Conservation (phyloP, 2,113 vertebrate genomes). For the Chloropsis cyanopogon region DNA sequence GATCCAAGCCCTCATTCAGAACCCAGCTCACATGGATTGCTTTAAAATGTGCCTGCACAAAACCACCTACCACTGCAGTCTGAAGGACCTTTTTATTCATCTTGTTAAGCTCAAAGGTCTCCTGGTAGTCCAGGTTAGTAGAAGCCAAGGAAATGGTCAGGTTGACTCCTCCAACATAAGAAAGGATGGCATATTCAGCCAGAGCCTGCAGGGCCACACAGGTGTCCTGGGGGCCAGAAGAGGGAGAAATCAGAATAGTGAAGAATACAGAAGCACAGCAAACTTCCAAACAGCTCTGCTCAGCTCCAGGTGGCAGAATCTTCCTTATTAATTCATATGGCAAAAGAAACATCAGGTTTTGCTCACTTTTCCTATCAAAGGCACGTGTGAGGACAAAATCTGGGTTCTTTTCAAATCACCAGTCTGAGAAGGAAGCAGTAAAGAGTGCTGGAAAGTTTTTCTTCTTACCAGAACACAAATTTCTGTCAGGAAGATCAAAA, state of each 20-base stretch:
- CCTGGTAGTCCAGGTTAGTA: conserved; percentile 93
- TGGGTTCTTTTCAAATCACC: neutral
- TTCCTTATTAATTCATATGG: neutral
- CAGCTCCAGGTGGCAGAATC: neutral
- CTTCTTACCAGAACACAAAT: neutral
- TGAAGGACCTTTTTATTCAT: conserved; percentile 90
- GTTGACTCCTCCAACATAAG: conserved; percentile 87
- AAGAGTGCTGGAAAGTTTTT: neutral
- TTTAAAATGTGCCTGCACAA: neutral
- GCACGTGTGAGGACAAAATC: neutral
- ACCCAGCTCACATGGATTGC: accelerated
- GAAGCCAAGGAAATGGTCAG: conserved; percentile 93
- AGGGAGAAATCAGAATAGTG: neutral
- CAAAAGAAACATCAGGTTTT: neutral
- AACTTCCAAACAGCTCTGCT: neutral
- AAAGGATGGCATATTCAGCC: conserved; percentile 92
- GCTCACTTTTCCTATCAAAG: neutral
- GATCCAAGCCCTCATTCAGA: neutral
- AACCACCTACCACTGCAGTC: conserved; percentile 78
- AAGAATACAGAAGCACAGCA: neutral
- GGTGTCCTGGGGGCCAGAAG: conserved; percentile 79
- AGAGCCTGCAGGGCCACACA: conserved; percentile 92
- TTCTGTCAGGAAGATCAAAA: neutral
- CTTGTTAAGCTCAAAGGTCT: conserved; percentile 88
- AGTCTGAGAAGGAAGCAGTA: neutral